A percentile compares a stretch with the other conserved stretches of the same genome.
Conservation (phyloP, 2,113 vertebrate species). For the Tachysurus vachellii region DNA sequence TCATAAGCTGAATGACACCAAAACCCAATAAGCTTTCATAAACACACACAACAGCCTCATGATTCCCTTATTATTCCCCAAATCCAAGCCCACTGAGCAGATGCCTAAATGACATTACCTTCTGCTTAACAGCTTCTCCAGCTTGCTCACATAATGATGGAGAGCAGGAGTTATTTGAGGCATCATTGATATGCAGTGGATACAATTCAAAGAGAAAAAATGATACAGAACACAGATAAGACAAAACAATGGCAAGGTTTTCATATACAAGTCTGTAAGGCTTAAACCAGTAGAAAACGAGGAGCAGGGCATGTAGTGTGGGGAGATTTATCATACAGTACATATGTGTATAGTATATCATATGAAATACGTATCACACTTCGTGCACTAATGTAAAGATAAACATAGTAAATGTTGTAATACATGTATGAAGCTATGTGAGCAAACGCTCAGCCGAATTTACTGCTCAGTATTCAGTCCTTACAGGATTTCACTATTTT, state of each 20-base stretch:
- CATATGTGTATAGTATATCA: no score
- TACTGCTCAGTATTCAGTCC: not conserved
- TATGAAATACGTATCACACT: no score
- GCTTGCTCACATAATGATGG: conserved; percentile 40
- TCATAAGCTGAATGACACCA: conserved; percentile 29
- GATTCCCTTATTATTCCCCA: conserved; percentile 53
- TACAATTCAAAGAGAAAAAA: conserved; percentile 50
- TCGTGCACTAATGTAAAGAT: not conserved
- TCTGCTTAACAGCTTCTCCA: conserved; percentile 43
- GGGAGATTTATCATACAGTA: no score
- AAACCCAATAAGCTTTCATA: conserved; percentile 41
- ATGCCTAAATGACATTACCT: conserved; percentile 54
- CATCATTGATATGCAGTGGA: conserved; percentile 51
- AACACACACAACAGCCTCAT: conserved; percentile 48
- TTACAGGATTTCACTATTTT: no score
- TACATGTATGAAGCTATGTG: not conserved
- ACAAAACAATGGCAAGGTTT: not conserved
- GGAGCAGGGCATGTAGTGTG: no score
- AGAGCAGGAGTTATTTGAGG: conserved; percentile 41
- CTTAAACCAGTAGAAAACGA: no score
- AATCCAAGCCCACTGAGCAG: conserved; percentile 48
- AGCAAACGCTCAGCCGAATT: not conserved
- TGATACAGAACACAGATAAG: not conserved
- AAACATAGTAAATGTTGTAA: not conserved
- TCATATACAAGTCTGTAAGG: not conserved